Evolutionary conservation across 37 sponge, comb jelly and placozoan species (phyloP).

Genomic region (Geodia barretti): DNA sequence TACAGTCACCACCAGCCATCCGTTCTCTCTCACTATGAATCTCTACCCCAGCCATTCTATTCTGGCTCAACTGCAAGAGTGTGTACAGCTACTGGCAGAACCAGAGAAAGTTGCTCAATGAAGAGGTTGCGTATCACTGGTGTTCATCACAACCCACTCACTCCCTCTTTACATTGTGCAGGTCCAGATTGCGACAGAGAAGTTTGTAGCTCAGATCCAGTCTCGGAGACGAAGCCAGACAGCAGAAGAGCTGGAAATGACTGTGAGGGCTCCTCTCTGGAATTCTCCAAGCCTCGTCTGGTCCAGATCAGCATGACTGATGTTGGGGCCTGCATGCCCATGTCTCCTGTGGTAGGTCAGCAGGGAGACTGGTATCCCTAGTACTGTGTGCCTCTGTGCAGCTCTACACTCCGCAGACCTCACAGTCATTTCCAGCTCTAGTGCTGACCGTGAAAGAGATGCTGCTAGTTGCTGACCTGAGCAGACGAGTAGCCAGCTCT

Average conservation of each 20-base stretch:
- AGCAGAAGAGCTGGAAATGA: no score
- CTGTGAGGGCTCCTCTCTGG: constrained; percentile 61
- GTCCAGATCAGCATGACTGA: constrained; percentile 82
- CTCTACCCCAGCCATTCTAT: constrained; percentile 61
- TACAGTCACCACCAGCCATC: not conserved
- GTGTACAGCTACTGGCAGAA: constrained; percentile 84
- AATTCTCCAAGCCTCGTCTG: constrained; percentile 79
- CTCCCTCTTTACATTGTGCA: not conserved
- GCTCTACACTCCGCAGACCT: constrained; percentile 11
- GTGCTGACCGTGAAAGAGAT: constrained; percentile 80
- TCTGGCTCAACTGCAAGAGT: constrained; percentile 84
- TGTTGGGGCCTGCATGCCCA: constrained; percentile 80
- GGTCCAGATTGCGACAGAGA: constrained; percentile 74
- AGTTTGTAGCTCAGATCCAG: constrained; percentile 55
- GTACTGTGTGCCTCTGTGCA: not conserved
- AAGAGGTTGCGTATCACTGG: constrained; percentile 72
- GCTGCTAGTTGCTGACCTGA: constrained; percentile 65
- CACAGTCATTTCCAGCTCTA: constrained; percentile 61
- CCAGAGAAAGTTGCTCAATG: constrained; percentile 67
- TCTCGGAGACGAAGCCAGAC: no score
- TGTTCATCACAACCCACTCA: not conserved
- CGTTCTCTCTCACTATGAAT: not conserved
- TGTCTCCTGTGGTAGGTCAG: constrained; percentile 40
- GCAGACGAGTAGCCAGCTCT: constrained; percentile 55
- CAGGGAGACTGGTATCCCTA: not conserved